phyloP scores from a whole-genome alignment of 2,113 vertebrate species.

The Charina bottae region DNA sequence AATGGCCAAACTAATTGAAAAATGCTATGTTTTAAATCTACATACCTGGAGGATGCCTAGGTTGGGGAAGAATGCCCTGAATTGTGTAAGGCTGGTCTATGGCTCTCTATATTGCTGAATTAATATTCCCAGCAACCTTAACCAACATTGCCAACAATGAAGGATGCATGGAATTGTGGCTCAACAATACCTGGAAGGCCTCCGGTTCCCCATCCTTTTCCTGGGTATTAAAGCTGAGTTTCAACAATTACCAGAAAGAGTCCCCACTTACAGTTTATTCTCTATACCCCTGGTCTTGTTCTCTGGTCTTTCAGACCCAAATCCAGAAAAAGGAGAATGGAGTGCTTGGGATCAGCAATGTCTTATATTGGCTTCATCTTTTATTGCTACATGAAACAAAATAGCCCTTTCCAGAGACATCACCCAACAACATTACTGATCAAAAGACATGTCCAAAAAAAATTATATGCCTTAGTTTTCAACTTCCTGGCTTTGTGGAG shows the following conservation, averaged over 20 bases:
- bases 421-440: not conserved
- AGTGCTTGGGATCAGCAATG: not conserved
- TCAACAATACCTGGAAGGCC: not conserved
- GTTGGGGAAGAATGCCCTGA: not conserved
- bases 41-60: no score
- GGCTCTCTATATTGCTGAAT: not conserved
- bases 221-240: not conserved
- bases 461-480: not conserved
- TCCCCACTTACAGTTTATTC: not conserved
- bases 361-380: not conserved
- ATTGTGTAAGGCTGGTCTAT: not conserved
- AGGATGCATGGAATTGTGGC: not conserved
- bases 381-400: not conserved
- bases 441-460: not conserved
- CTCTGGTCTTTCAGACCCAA: not conserved
- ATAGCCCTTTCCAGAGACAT: not conserved
- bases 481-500: not conserved
- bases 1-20: not conserved
- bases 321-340: not conserved
- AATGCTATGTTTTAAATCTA: not conserved
- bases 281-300: not conserved
- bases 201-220: not conserved
- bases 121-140: not conserved
- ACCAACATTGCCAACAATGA: not conserved
- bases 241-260: not conserved